Evolutionary conservation across 2,888 invertebrate genomes (phyloP), one percentile per base, ranked within the genome.

Genomic region (Ectemnius continuus): DNA sequence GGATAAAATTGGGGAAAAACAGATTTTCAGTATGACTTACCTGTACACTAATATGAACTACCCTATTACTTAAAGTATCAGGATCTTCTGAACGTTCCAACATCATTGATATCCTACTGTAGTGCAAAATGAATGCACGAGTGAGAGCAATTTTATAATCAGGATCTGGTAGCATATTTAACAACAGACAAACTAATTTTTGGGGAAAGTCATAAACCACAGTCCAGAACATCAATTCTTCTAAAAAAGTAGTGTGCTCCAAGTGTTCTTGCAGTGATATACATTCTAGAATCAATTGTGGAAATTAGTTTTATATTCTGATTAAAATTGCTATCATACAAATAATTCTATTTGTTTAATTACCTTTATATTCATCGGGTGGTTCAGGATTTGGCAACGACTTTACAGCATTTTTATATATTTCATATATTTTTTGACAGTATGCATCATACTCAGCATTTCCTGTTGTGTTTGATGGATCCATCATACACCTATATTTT

Each of bases 201-300:
- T 99, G 98, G 0, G 99, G 99, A 92, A 99, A 99, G 91, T 99
- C 98, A 91, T 96, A 98, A 90, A 97, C 97, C 75, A 99, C 97
- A 23, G 97, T 98, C 99, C 99, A 99, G 92, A 99, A 99, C 84
- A 99, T 97, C 81, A 99, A 94, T 92, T 99, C 99, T 91, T 99
- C 98, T 20, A 98, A 92, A 78, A 98, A 94, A 0, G 97, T 97
- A 84, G 94, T 94, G 91, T 98, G 97, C 46, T 94, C 93, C 52
- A 98, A 92, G 45, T 94, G 94, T 81, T 95, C 95, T 86, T 96
- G 95, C 67, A 97, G 91, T 0, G 96, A 96, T 1, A 96, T 95
- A 86, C 96, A 94, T 90, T 97, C 93, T 89, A 61, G 61, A 68
- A 64, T 16, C 64, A 61, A 6, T 20, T 62, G 23, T 26, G 56